Conservation (phyloP, 2,888 invertebrate genomes). For the Phortica magna region DNA sequence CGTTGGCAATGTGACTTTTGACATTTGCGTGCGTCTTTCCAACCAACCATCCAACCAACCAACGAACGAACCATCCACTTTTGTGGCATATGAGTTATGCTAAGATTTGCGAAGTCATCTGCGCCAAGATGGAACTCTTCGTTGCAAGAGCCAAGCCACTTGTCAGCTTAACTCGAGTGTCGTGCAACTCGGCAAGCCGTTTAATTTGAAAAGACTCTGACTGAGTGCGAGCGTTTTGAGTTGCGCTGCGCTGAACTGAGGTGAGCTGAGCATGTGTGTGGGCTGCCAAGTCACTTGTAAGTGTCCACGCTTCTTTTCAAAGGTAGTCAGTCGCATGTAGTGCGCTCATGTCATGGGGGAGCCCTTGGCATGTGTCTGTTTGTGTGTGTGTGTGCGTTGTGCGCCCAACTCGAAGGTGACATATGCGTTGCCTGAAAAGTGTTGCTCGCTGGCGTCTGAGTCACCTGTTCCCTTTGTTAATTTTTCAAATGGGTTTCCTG, state of each 20-base stretch:
- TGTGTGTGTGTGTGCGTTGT: no score
- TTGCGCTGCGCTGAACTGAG: not conserved
- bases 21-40: slow-evolving; percentile 8
- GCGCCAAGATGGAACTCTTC: not conserved
- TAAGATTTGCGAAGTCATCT: slow-evolving; percentile 21
- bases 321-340: not conserved
- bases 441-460: slow-evolving; percentile 1
- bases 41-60: not conserved
- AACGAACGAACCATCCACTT: no score
- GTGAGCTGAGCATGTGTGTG: not conserved
- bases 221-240: not conserved
- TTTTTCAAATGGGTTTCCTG: slow-evolving; percentile 65
- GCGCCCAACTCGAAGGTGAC: no score
- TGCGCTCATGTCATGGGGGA: slow-evolving; percentile 31
- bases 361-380: no score
- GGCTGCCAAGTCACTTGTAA: slow-evolving; percentile 20
- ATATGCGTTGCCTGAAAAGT: not conserved
- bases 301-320: slow-evolving; percentile 16
- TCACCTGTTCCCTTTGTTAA: slow-evolving; percentile 66
- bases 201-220: slow-evolving; percentile 21
- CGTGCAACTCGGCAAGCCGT: slow-evolving; percentile 17
- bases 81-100: slow-evolving; percentile 23
- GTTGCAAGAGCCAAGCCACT: slow-evolving; percentile 17
- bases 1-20: slow-evolving; percentile 33
- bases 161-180: slow-evolving; percentile 9